Base-by-base conservation (phyloP, 2,888 invertebrate genomes). In the Cheilosia impressa region DNA sequence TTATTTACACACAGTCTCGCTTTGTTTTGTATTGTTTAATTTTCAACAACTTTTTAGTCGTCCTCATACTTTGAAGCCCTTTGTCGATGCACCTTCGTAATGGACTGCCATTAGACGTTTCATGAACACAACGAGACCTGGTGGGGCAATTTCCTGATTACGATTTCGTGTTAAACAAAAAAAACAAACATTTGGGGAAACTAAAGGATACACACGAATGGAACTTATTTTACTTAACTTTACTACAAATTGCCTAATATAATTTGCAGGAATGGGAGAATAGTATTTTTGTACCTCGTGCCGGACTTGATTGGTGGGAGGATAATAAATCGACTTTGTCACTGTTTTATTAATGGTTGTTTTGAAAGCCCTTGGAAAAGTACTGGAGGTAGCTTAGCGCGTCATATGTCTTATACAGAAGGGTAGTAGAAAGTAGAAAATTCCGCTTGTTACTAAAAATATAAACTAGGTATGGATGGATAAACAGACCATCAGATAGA, bases 181-280 rank as follows among this genome's bases (percentile, higher is more conserved):
- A 45, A 47, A 38, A 17, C 5, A 22, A 4, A 34, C 19, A 47
- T 50, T 63, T 19, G 13, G 31, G n/a, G 9, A 22, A 57, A 57
- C 58, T 13, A 60, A 50, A 50, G 58, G 41, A 60, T 58, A 69
- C 15, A 17, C 15, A 24, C 13, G 6, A 5, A 15, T 15, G 2
- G 15, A 47, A 7, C 17, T 9, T 47, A 19, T 47, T 58, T 69
- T 58, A 50, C 58, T 71, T 47, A 58, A 47, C 17, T 34, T 47
- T 45, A 24, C n/a, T 38, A 71, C 71, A 71, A 71, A 71, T 60
- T 71, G 58, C 71, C 50, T 50, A 60, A 50, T 71, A 55, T 24
- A 22, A 9, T 50, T 38, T 13, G 38, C 38, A 13, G 13, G 71
- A 17, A 17, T 60, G 38, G 41, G 38, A 27, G 22, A 24, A 15